A percentile compares a stretch with the other conserved stretches of the same genome.
Evolutionary conservation across 2,888 invertebrate species (phyloP).

Genomic region (Xanthia icteritia): DNA sequence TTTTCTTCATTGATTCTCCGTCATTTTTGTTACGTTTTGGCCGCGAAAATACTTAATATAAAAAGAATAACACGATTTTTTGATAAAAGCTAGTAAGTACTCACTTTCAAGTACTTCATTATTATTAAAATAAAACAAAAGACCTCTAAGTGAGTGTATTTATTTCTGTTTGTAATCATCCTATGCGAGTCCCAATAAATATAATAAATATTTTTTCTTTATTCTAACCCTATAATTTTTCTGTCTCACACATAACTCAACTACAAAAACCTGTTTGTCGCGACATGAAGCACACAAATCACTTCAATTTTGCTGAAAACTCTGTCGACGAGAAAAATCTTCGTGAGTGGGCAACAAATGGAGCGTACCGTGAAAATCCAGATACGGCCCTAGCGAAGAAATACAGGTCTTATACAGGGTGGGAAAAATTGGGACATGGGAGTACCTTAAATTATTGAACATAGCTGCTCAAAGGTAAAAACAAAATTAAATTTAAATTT

Average conservation of each 20-base stretch:
- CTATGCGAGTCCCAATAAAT: not conserved
- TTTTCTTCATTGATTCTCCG: not conserved
- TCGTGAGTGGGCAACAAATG: constrained; percentile 50
- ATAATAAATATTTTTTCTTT: not conserved
- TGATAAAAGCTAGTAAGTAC: not conserved
- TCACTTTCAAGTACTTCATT: not conserved
- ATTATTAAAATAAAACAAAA: not conserved
- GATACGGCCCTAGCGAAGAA: constrained; percentile 15
- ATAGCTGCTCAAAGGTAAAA: not conserved
- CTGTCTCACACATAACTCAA: constrained; percentile 1
- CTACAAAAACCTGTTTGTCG: constrained; percentile 19
- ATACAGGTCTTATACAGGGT: not conserved
- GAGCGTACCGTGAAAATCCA: constrained; percentile 39
- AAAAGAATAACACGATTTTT: not conserved
- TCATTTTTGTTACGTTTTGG: no score
- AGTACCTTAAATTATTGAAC: not conserved
- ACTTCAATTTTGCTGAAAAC: constrained; percentile 29
- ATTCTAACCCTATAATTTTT: not conserved
- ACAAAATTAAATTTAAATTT: no score
- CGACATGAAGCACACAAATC: constrained; percentile 23
- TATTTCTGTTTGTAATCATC: not conserved
- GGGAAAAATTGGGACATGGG: not conserved
- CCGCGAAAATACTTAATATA: not conserved
- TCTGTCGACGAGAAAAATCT: constrained; percentile 38
- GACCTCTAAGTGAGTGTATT: not conserved